Conservation (phyloP, 2,113 vertebrate genomes). For the Amblyopsis rosae region DNA sequence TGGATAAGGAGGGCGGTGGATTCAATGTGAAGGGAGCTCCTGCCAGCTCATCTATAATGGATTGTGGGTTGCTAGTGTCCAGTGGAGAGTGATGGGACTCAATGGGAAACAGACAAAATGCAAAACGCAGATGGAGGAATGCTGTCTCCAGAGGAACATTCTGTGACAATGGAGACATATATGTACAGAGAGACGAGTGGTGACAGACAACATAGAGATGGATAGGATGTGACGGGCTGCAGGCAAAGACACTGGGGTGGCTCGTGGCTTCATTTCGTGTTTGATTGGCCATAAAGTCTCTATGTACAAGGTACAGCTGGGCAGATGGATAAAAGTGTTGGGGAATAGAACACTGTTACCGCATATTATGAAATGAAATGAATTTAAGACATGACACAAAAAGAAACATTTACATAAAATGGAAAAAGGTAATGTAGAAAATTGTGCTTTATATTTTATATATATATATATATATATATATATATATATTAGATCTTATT, state of each 20-base stretch:
- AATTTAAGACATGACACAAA: too few species aligned
- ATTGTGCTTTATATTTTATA: too few species aligned
- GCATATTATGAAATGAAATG: too few species aligned
- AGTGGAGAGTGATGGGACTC: slow-evolving; percentile 12
- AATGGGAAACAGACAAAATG: slow-evolving; percentile 18
- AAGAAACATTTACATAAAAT: too few species aligned
- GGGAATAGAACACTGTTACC: background rate
- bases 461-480: too few species aligned
- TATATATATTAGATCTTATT: too few species aligned
- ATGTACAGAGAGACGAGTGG: background rate
- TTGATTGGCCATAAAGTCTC: slow-evolving; percentile 39
- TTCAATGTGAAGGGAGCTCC: slow-evolving; percentile 41
- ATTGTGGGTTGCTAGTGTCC: slow-evolving; percentile 34
- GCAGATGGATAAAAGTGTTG: slow-evolving; percentile 15
- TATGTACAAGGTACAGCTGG: slow-evolving; percentile 5
- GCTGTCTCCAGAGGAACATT: background rate
- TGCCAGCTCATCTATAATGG: slow-evolving; percentile 55
- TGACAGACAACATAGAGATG: slow-evolving; percentile 15
- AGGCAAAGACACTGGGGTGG: slow-evolving; percentile 5
- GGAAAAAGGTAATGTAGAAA: too few species aligned
- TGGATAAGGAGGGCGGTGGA: slow-evolving; percentile 35
- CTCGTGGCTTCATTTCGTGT: slow-evolving; percentile 33
- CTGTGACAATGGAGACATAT: background rate
- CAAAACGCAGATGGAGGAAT: slow-evolving; percentile 14
- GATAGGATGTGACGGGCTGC: background rate